phyloP scores from a whole-genome alignment of 2,113 vertebrate species.

The Oreamnos americanus region DNA sequence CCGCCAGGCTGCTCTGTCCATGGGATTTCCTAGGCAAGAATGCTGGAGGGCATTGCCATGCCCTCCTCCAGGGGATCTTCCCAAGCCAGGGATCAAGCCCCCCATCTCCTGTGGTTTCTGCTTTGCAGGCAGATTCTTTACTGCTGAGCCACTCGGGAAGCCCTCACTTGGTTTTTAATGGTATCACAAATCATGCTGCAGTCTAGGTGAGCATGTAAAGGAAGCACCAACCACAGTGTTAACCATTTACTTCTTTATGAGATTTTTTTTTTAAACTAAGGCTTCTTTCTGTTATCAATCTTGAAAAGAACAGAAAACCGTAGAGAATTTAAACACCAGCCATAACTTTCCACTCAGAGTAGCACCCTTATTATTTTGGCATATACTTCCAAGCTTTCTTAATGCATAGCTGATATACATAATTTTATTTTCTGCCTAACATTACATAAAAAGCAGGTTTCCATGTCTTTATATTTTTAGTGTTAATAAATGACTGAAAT shows the following conservation, averaged over 20 bases:
- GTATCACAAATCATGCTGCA: background rate
- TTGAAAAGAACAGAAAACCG: background rate
- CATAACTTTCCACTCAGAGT: background rate
- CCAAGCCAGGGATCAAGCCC: background rate
- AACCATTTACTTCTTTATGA: conserved; percentile 1
- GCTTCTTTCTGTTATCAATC: background rate
- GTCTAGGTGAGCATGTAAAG: background rate
- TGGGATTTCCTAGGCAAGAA: background rate
- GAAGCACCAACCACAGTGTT: background rate
- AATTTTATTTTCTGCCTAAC: conserved; percentile 32
- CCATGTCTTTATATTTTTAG: background rate
- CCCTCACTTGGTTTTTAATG: background rate
- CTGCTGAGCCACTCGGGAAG: background rate
- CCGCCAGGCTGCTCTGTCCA: background rate
- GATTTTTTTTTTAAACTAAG: background rate
- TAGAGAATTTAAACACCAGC: background rate
- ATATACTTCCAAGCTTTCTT: background rate
- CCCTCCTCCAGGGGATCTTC: background rate
- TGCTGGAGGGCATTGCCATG: background rate
- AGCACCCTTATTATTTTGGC: background rate
- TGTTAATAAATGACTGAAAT: conserved; percentile 18
- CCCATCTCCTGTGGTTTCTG: background rate
- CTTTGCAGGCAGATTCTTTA: background rate
- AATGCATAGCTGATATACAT: background rate
- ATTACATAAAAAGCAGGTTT: conserved; percentile 17